Base-by-base conservation (phyloP, 2,113 vertebrate species). In the Pelobates fuscus region DNA sequence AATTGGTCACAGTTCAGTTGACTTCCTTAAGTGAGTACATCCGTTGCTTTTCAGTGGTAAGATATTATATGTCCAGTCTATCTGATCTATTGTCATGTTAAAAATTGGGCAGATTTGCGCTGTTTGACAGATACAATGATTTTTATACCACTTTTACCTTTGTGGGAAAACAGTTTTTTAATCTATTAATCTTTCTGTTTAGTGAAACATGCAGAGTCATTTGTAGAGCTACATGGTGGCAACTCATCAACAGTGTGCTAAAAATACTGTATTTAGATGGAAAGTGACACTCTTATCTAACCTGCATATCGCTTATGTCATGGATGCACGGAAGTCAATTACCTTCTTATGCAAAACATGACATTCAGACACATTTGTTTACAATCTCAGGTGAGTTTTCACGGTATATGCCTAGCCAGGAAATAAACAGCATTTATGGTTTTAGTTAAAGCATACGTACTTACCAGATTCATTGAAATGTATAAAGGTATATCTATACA, bases 1-100 rank as follows among this genome's bases (percentile, higher is more conserved):
- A 64, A 64, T 15, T 24, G 15, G 69, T 71, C 69, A 62, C 57
- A 71, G 37, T 46, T 62, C 57, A 61, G 25, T 62, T 71, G 21
- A 37, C 5, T 37, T 37, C 32, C 69, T 61, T 27, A 71, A 44
- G 54, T 49, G 26, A 71, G 49, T 62, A 25, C 59, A 49, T 49
- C 37, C 58, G 54, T 30, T 62, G 58, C n/a, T 14, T 59, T 44
- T 21, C 25, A 20, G 46, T 44, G 58, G 57, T 46, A 61, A 61
- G 24, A 29, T 49, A 24, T 46, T 70, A 52, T 46, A 54, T 24
- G 43, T 43, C 41, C 69, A 46, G 32, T 52, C 41, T 49, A 43
- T 71, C 32, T 61, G 57, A 71, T 61, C 46, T 60, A 32, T 21
- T 61, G 43, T 57, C 26, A 24, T n/a, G 69, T 58, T 27, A 46